These are phyloP conservation scores for Luidia sarsii DNA, from an alignment of 53 echinoderm and acorn worm genomes.

Conservation along the genomic window DNA sequence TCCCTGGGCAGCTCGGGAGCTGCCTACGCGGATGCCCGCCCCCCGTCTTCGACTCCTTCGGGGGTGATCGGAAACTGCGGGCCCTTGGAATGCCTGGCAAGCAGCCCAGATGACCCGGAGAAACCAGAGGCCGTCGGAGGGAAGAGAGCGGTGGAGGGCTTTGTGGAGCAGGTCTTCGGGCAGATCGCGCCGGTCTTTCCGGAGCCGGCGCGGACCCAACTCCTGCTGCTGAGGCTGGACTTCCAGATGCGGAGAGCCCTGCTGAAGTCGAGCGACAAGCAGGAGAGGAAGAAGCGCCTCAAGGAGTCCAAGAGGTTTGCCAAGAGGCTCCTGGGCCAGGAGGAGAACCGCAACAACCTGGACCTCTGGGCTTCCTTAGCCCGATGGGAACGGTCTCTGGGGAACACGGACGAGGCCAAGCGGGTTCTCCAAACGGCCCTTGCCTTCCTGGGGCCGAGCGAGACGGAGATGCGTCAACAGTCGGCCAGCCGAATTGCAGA, in stretches of 20 bases:
- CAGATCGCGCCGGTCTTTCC: slow-evolving; percentile 62
- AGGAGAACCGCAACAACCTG: slow-evolving; percentile 82
- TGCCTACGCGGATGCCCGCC: neutral
- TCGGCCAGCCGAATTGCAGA: slow-evolving; percentile 51
- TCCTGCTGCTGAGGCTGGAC: slow-evolving; percentile 67
- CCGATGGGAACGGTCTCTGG: slow-evolving; percentile 76
- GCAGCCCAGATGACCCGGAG: neutral
- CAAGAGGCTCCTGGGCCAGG: slow-evolving; percentile 74
- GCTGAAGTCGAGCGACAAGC: slow-evolving; percentile 41
- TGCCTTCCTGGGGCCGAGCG: slow-evolving; percentile 47
- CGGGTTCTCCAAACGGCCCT: slow-evolving; percentile 83
- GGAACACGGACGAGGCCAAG: slow-evolving; percentile 72
- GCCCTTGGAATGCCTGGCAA: slow-evolving; percentile 11
- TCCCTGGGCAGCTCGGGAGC: neutral
- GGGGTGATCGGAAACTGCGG: slow-evolving; percentile 56
- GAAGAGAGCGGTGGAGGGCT: slow-evolving; percentile 36
- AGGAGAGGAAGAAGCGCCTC: slow-evolving; percentile 55
- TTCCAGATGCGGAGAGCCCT: slow-evolving; percentile 58
- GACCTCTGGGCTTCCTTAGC: slow-evolving; percentile 82
- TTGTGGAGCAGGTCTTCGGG: slow-evolving; percentile 64
- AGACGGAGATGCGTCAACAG: slow-evolving; percentile 34
- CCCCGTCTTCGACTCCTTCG: neutral
- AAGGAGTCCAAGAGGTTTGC: slow-evolving; percentile 82
- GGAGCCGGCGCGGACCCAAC: slow-evolving; percentile 44
- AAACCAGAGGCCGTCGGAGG: neutral